Evolutionary conservation across 2,888 invertebrate species (phyloP), one percentile per base, ranked within the genome.

Genomic region (Protodeltote pygarga): DNA sequence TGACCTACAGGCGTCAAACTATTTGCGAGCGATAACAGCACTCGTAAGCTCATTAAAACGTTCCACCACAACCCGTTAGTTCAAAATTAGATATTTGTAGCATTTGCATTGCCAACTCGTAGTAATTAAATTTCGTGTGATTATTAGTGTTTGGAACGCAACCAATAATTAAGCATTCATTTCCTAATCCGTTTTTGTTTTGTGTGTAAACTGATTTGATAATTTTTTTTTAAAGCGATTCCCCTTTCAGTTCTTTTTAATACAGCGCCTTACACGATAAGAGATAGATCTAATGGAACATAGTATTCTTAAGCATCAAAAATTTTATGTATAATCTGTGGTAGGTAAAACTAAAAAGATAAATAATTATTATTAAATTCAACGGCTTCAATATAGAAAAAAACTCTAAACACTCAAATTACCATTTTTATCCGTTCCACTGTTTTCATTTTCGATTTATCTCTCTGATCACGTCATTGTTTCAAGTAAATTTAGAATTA

Each of bases 101-200:
- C 65, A 49, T 62, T 55, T 71, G 58, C 65, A 49, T 62, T 71
- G 55, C 65, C 73, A 71, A 63, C 65, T 52, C 61, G 61, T 29
- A 47, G 73, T 82, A 80, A 89, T 87, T 82, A 81, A 83, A 84
- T 83, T 79, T 74, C 49, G 64, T 46, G 37, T 65, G 75, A 76
- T 79, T 77, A 79, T 71, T 74, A 60, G 70, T 71, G 69, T 66
- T 68, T 64, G 59, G 67, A 74, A 73, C 59, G 71, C 58, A 63
- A 57, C 59, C 65, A 54, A 62, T 73, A 64, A 72, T 75, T 20
- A 17, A n/a, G 16, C 20, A 29, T 10, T n/a, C 15, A 34, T 24
- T 16, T 20, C 1, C 1, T 5, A 6, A 28, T n/a, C n/a, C n/a
- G n/a, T n/a, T n/a, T n/a, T n/a, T n/a, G n/a, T n/a, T n/a, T n/a